These are phyloP conservation scores for Zapornia atra DNA, from an alignment of 2,113 vertebrate species.

Conservation along the genomic window DNA sequence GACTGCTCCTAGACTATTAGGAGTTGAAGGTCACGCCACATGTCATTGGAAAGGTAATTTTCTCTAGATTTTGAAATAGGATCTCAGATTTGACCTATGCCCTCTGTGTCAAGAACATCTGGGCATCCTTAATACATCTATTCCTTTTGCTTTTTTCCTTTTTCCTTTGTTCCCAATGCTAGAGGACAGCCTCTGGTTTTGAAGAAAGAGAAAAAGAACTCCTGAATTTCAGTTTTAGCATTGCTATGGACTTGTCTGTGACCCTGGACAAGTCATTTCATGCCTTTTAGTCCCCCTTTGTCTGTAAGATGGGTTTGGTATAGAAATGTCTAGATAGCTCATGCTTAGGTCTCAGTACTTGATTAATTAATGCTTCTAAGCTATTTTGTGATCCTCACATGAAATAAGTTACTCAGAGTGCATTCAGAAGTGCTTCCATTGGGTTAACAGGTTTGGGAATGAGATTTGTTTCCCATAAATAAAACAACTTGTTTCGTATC, in stretches of 20 bases:
- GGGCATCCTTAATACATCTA: slow-evolving; percentile 48
- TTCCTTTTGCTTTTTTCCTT: slow-evolving; percentile 13
- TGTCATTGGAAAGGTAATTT: slow-evolving; percentile 71
- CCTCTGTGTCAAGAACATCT: slow-evolving; percentile 49
- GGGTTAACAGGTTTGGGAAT: background rate
- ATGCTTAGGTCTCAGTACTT: background rate
- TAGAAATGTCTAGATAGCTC: background rate
- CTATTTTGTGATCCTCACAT: background rate
- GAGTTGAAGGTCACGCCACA: slow-evolving; percentile 63
- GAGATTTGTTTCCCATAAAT: slow-evolving; percentile 10
- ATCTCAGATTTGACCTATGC: slow-evolving; percentile 58
- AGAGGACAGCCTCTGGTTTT: background rate
- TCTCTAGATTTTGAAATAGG: slow-evolving; percentile 68
- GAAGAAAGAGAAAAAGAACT: background rate
- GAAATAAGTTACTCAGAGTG: background rate
- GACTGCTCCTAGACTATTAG: slow-evolving; percentile 58
- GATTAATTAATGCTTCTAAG: slow-evolving; percentile 25
- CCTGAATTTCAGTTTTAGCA: background rate
- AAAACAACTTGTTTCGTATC: background rate
- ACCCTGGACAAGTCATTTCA: background rate
- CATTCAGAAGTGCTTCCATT: background rate
- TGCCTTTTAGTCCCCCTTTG: background rate
- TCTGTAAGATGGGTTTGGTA: slow-evolving; percentile 7
- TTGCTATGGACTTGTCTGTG: background rate
- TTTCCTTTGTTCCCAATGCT: slow-evolving; percentile 21